These are phyloP conservation scores for Hystrix cristata DNA, from an alignment of 2,113 vertebrate genomes.

Conservation along the genomic window DNA sequence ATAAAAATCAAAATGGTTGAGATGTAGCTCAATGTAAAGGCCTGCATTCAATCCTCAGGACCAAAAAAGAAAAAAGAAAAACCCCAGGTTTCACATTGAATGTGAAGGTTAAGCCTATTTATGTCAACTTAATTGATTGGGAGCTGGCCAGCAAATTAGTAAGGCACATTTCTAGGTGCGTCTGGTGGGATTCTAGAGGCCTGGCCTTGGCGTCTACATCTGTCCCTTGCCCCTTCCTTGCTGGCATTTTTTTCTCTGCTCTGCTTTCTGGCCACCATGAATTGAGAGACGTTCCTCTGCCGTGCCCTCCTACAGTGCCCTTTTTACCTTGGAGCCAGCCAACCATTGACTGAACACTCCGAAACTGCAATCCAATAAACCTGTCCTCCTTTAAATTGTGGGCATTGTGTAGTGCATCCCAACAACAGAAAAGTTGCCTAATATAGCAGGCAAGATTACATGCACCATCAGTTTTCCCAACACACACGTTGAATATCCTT, in stretches of 20 bases:
- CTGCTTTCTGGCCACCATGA: background rate
- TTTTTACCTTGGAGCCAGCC: background rate
- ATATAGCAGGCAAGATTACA: background rate
- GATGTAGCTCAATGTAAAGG: background rate
- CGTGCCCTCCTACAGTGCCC: no score
- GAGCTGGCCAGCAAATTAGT: background rate
- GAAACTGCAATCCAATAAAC: background rate
- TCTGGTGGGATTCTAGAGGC: background rate
- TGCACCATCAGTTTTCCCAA: background rate
- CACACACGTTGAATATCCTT: background rate
- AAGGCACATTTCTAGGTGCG: background rate
- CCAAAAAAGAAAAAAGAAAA: background rate
- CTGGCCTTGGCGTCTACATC: background rate
- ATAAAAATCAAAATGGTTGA: background rate
- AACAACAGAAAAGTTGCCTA: background rate
- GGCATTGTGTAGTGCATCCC: no score
- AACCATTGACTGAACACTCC: background rate
- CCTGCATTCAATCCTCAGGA: background rate
- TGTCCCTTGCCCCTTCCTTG: background rate
- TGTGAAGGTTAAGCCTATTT: background rate
- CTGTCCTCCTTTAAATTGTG: background rate
- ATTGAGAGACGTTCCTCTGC: background rate
- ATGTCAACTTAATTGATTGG: background rate
- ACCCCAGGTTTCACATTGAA: background rate
- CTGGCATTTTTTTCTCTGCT: background rate